Evolutionary conservation across 2,113 vertebrate species (phyloP), one percentile per base, ranked within the genome.

Genomic region (Micromys minutus): DNA sequence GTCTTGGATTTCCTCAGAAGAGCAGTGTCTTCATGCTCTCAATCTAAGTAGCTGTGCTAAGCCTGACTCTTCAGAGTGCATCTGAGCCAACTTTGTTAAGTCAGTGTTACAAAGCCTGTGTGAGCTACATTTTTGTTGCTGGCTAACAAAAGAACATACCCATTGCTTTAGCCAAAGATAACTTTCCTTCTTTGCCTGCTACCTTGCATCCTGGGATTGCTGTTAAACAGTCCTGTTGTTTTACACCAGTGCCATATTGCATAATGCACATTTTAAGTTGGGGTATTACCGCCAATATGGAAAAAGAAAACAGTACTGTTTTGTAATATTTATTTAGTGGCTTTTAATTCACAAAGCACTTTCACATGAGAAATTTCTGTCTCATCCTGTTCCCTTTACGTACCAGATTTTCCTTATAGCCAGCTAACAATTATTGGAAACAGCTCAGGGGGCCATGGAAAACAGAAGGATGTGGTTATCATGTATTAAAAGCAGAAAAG

Each of bases 361-460:
- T 93, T 90, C 45, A 89, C 36, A 74, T 50, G 84, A 16, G 19
- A 89, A 89, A 94, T 3, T 12, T 1, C 16, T 55, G 7, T 42
- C 2, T 85, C 94, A 7, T 45, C 55, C 15, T 34, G 75, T 93
- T 94, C 42, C 21, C 59, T 71, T 17, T 61, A 50, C 0, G 36
- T 5, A 92, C 42, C 59, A 89, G 63, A 79, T 6, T 87, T 95
- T 95, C 77, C 65, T 94, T 84, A 91, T 59, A 94, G 83, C 36
- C 36, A 84, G 11, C 26, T 89, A 50, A 55, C 7, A 87, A 85
- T 59, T 87, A 67, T 52, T 84, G 52, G 45, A 79, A 95, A 69
- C 45, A 67, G 26, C 80, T 89, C 34, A 95, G 93, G 45, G 72
- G 55, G 22, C 15, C 47, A 74, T 55, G 72, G 52, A 36, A 76